These are phyloP conservation scores for Stenichneumon culpator DNA, from an alignment of 2,888 invertebrate species.

Conservation along the genomic window DNA sequence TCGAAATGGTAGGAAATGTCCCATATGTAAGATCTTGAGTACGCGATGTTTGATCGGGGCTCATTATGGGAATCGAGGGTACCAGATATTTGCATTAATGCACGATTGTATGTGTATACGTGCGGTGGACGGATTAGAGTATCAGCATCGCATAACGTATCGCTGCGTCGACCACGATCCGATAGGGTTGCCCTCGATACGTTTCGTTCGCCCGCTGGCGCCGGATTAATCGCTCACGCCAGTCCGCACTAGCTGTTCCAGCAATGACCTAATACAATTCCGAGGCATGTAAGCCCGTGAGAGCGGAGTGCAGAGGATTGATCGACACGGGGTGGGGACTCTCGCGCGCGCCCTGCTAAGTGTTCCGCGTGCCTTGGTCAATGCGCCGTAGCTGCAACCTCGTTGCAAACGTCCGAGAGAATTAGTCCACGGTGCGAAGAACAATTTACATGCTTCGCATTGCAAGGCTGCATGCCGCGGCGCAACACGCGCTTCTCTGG, in stretches of 20 bases:
- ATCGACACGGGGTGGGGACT: slow-evolving; percentile 49
- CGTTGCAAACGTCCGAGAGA: slow-evolving; percentile 74
- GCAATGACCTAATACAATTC: slow-evolving; percentile 59
- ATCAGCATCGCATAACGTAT: slow-evolving; percentile 56
- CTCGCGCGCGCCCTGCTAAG: slow-evolving; percentile 30
- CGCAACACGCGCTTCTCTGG: slow-evolving; percentile 53
- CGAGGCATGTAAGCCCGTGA: slow-evolving; percentile 47
- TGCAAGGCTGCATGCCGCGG: slow-evolving; percentile 70
- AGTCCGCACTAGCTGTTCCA: slow-evolving; percentile 48
- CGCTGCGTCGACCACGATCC: slow-evolving; percentile 50
- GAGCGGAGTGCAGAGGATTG: slow-evolving; percentile 20
- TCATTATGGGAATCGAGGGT: slow-evolving; percentile 47
- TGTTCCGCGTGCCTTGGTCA: slow-evolving; percentile 67
- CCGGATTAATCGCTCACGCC: slow-evolving; percentile 57
- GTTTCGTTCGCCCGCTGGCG: slow-evolving; percentile 59
- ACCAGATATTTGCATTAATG: slow-evolving; percentile 31
- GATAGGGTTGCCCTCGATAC: slow-evolving; percentile 65
- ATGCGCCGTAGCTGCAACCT: slow-evolving; percentile 71
- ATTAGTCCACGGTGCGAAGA: slow-evolving; percentile 75
- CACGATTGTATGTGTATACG: background rate
- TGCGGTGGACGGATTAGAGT: slow-evolving; percentile 49
- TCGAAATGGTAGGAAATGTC: background rate
- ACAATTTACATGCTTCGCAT: slow-evolving; percentile 77
- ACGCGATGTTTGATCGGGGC: slow-evolving; percentile 1
- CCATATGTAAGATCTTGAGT: background rate